Evolutionary conservation across 2,797 vertebrate species (phyloP), one percentile per base, ranked within the genome.

Genomic region (Peromyscus eremicus): DNA sequence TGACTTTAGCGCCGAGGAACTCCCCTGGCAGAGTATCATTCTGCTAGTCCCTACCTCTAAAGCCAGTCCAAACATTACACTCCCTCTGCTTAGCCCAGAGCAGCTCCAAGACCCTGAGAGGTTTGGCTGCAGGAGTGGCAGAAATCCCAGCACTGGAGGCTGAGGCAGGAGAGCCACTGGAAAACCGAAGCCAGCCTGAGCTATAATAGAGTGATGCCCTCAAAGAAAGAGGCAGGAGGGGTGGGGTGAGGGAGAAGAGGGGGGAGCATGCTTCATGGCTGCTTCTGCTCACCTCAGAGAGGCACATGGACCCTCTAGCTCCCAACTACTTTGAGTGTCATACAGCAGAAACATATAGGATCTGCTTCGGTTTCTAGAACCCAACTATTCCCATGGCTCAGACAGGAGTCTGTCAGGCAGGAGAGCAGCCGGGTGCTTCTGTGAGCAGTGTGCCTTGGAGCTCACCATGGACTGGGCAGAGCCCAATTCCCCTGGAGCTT

Each of bases 331-430:
- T 89, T 49, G 25, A 29, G 91, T 88, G 32, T 79, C 71, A 23
- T 5, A 34, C 60, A 71, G 34, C 40, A 62, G 52, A 64, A 88
- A 94, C 17, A 89, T 9, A 71, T 2, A 91, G 55, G 70, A 81
- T 43, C n/a, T 62, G 37, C 85, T 75, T 43, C 66, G 57, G 75
- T 86, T 89, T 79, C 70, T 90, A 62, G 68, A 92, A 93, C 52
- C 37, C 81, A 57, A 86, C 71, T 79, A 71, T 82, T 84, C 37
- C 37, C 32, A 21, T 0, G 21, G 86, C n/a, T 83, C 52, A 93
- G 46, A 5, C 17, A 96, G 34, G n/a, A 88, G n/a, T 14, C 64
- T 68, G 8, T 81, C 17, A 95, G 76, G 84, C 80, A 82, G 40
- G 32, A 89, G 92, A 91, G 77, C 2, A 40, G 46, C 81, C 27